Base-by-base conservation (phyloP, 2,888 invertebrate genomes). In the Drosophila conformis region DNA sequence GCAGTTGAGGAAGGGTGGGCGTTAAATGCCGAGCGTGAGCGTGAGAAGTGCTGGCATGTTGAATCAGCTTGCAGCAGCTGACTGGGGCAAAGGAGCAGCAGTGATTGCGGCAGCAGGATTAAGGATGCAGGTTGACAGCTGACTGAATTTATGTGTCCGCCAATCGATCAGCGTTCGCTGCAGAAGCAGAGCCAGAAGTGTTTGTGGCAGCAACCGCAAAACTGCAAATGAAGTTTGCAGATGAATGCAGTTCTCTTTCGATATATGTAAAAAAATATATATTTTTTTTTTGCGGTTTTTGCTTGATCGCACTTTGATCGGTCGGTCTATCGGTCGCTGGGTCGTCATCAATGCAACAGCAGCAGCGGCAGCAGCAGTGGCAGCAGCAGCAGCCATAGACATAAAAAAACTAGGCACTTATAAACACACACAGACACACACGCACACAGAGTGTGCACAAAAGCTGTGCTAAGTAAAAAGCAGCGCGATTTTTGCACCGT, bases 401-500 rank as follows among this genome's bases (percentile, higher is more conserved):
- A 77, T 70, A 79, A 80, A 69, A 74, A 89, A 78, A 51, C 76
- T 54, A 69, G 49, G 65, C 57, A 66, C 54, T 73, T 35, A 61
- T n/a, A 67, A 25, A 67, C 13, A 65, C 51, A 63, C 25, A 65
- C 36, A 63, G 46, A 64, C 15, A 65, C 29, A 52, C 27, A 67
- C 51, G 61, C 61, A 69, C 18, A 49, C 42, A 51, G n/a, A 38
- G 38, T 31, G 27, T 56, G 40, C 65, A 66, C 46, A 49, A 68
- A 65, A 71, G 71, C 58, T 59, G 66, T 33, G 57, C 57, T 60
- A 36, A 63, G 61, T 49, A 82, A 78, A 86, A 81, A 85, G 79
- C 79, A 86, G 79, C 90, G 84, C 90, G 88, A 82, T 90, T 83
- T 84, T 90, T 84, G 88, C 90, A 90, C 89, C 90, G 89, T 90